These are phyloP conservation scores for Mormyrops attenuatus DNA, from an alignment of 2,797 vertebrate genomes.

Conservation along the genomic window DNA sequence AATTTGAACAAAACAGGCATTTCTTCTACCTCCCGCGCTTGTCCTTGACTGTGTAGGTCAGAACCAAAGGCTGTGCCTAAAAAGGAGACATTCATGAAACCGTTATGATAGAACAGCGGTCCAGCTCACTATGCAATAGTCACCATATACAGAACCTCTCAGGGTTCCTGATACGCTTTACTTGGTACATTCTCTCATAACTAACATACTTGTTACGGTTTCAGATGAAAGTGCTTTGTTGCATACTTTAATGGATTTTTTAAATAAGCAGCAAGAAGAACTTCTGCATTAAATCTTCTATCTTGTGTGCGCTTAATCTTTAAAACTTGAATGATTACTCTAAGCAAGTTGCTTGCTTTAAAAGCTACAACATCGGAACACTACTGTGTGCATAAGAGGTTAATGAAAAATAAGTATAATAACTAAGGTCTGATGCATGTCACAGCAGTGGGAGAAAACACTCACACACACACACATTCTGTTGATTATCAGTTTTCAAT, in stretches of 20 bases:
- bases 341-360: not conserved
- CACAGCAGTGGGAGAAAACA: not conserved
- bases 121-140: not conserved
- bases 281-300: not conserved
- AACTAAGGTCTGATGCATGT: not conserved
- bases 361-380: not conserved
- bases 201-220: not conserved
- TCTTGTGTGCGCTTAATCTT: not conserved
- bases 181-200: not conserved
- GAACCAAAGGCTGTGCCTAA: slow-evolving; percentile 84
- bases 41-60: slow-evolving; percentile 93
- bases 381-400: not conserved
- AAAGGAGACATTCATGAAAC: not conserved
- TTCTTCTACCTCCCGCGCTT: slow-evolving; percentile 69
- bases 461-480: not conserved
- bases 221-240: not conserved
- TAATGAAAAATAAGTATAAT: not conserved
- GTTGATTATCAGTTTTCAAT: not conserved
- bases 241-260: not conserved
- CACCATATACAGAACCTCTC: not conserved
- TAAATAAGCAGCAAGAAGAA: not conserved
- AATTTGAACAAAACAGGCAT: slow-evolving; percentile 23
- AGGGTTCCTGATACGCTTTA: not conserved
- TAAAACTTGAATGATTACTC: not conserved
- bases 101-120: not conserved